Conservation (phyloP, 2,113 vertebrate species). For the Cyrtonyx montezumae region DNA sequence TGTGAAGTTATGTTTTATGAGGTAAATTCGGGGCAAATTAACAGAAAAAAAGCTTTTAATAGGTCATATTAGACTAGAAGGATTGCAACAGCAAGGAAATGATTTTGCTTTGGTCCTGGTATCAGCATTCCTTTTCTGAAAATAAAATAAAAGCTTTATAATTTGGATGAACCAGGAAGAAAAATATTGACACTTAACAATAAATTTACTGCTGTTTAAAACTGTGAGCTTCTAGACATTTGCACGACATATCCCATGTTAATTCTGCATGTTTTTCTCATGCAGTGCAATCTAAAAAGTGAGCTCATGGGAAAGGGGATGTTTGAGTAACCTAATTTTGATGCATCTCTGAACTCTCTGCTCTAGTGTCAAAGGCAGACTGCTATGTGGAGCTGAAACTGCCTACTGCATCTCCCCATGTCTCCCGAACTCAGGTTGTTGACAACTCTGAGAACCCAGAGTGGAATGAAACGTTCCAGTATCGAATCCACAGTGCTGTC, state of each 20-base stretch:
- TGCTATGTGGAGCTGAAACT: slow-evolving; percentile 79
- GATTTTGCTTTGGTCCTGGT: not conserved
- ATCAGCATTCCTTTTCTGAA: not conserved
- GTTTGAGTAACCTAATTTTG: not conserved
- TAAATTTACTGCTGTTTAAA: not conserved
- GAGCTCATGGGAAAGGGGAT: not conserved
- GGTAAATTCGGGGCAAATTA: not conserved
- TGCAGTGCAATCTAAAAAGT: not conserved
- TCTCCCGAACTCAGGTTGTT: slow-evolving; percentile 70
- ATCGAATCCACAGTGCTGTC: slow-evolving; percentile 74
- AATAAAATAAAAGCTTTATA: not conserved
- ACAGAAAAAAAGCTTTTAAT: not conserved
- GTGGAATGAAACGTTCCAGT: slow-evolving; percentile 84
- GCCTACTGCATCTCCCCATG: slow-evolving; percentile 73
- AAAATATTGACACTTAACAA: not conserved
- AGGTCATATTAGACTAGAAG: too few species aligned
- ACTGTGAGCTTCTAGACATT: not conserved
- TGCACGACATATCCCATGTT: not conserved
- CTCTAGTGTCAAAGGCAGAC: slow-evolving; percentile 79
- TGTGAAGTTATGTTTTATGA: not conserved
- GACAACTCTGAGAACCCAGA: slow-evolving; percentile 79
- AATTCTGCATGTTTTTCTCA: not conserved
- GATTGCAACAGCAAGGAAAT: not conserved
- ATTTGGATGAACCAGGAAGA: not conserved
- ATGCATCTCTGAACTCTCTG: not conserved